Evolutionary conservation across 2,113 vertebrate species (phyloP).

Genomic region (Gymnogyps californianus): DNA sequence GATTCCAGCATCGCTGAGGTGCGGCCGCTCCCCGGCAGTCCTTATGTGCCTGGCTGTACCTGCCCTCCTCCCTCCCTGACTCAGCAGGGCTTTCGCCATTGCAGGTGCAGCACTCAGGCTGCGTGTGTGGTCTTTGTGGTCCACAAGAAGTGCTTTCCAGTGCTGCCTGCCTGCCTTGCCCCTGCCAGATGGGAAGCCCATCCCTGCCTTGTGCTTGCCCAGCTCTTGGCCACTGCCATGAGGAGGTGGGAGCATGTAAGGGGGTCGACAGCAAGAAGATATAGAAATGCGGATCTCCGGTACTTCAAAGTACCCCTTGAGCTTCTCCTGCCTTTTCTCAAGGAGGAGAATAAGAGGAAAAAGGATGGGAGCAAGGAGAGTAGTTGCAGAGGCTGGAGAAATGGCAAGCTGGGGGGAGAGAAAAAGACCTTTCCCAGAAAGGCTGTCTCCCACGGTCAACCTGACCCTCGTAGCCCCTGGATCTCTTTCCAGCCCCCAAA

Average conservation of each 20-base stretch:
- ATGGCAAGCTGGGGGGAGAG: neutral
- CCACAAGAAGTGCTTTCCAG: neutral
- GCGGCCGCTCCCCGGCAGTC: neutral
- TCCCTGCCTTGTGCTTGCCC: neutral
- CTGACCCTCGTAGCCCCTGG: neutral
- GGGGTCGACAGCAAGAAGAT: neutral
- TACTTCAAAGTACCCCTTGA: neutral
- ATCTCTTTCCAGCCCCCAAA: neutral
- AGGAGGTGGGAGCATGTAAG: neutral
- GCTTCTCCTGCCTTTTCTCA: neutral
- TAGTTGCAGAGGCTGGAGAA: neutral
- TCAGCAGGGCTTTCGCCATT: neutral
- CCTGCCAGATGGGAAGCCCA: neutral
- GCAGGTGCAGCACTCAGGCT: neutral
- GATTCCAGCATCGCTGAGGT: neutral
- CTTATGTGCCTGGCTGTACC: neutral
- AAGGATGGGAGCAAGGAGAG: neutral
- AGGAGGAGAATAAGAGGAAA: neutral
- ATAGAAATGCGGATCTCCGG: neutral
- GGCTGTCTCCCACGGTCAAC: neutral
- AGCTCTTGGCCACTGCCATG: neutral
- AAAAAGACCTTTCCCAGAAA: neutral
- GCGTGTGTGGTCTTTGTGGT: fast-evolving
- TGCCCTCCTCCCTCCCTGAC: neutral
- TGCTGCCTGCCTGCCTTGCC: neutral